These are phyloP conservation scores for Heloderma charlesbogerti DNA, from an alignment of 2,113 vertebrate species.

Conservation along the genomic window DNA sequence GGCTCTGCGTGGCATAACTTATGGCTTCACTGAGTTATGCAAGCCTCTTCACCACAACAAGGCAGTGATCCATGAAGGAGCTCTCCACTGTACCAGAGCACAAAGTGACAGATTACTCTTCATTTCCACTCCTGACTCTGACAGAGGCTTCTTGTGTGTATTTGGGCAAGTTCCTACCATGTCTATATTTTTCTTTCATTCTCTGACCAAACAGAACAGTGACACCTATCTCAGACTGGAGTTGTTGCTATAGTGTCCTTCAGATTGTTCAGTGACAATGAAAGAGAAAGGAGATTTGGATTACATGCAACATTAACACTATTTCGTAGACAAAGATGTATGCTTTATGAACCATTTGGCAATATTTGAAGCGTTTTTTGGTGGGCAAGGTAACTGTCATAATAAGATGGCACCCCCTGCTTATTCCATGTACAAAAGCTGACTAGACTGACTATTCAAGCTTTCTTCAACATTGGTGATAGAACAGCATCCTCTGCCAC, in stretches of 20 bases:
- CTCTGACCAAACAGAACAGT: slow-evolving; percentile 27
- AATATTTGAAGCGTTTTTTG: slow-evolving; percentile 10
- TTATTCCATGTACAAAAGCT: too few species aligned
- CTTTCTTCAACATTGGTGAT: too few species aligned
- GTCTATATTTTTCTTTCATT: slow-evolving; percentile 36
- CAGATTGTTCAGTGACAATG: not conserved
- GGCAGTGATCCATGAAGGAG: too few species aligned
- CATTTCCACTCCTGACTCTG: slow-evolving; percentile 43
- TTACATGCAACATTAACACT: slow-evolving; percentile 35
- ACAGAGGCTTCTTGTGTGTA: slow-evolving; percentile 27
- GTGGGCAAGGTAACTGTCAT: slow-evolving; percentile 28
- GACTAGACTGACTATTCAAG: too few species aligned
- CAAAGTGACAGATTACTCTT: not conserved
- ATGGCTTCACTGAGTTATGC: too few species aligned
- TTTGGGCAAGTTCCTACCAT: slow-evolving; percentile 20
- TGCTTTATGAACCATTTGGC: slow-evolving; percentile 39
- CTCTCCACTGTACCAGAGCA: not conserved
- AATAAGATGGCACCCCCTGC: too few species aligned
- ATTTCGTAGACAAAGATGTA: slow-evolving; percentile 42
- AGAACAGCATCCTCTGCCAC: too few species aligned
- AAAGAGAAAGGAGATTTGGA: slow-evolving; percentile 16
- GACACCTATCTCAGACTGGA: slow-evolving; percentile 17
- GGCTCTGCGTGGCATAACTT: too few species aligned
- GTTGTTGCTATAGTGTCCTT: not conserved
- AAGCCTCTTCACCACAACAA: too few species aligned